These are phyloP conservation scores for Drosophila peninsularis DNA, from an alignment of 2,888 invertebrate genomes.

Conservation along the genomic window DNA sequence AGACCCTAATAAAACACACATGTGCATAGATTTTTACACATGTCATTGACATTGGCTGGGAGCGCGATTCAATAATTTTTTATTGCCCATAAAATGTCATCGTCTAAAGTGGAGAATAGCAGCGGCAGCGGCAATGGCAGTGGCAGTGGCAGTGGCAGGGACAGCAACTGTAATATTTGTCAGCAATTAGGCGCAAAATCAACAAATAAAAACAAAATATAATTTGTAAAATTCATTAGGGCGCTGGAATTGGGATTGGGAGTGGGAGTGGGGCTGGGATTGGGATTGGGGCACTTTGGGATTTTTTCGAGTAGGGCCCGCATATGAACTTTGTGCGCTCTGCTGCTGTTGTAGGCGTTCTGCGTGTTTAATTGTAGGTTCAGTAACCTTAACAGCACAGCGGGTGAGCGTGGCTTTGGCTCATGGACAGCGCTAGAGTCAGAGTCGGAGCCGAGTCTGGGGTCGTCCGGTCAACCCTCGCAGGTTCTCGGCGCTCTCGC, in stretches of 20 bases:
- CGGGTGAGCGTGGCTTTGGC: slow-evolving; percentile 34
- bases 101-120: slow-evolving; percentile 48
- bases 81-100: slow-evolving; percentile 72
- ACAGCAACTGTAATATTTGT: slow-evolving; percentile 51
- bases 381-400: slow-evolving; percentile 74
- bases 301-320: slow-evolving; percentile 40
- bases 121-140: slow-evolving; percentile 5
- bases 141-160: slow-evolving; percentile 19
- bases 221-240: slow-evolving; percentile 57
- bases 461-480: slow-evolving; percentile 72
- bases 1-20: slow-evolving; percentile 65
- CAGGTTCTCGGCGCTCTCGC: slow-evolving; percentile 37
- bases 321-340: slow-evolving; percentile 38
- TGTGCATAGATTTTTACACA: slow-evolving; percentile 51
- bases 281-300: slow-evolving; percentile 22
- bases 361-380: slow-evolving; percentile 78
- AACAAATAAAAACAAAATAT: slow-evolving; percentile 36
- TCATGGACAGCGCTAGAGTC: slow-evolving; percentile 29
- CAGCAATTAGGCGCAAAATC: slow-evolving; percentile 56
- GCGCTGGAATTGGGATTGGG: slow-evolving; percentile 28
- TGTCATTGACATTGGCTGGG: slow-evolving; percentile 69
- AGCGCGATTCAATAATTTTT: slow-evolving; percentile 64
- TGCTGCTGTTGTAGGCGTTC: slow-evolving; percentile 49
- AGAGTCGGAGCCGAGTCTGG: slow-evolving; percentile 31
- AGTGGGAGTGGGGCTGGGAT: slow-evolving; percentile 2